phyloP scores from a whole-genome alignment of 1,140 invertebrate genomes.

The Musca vetustissima region DNA sequence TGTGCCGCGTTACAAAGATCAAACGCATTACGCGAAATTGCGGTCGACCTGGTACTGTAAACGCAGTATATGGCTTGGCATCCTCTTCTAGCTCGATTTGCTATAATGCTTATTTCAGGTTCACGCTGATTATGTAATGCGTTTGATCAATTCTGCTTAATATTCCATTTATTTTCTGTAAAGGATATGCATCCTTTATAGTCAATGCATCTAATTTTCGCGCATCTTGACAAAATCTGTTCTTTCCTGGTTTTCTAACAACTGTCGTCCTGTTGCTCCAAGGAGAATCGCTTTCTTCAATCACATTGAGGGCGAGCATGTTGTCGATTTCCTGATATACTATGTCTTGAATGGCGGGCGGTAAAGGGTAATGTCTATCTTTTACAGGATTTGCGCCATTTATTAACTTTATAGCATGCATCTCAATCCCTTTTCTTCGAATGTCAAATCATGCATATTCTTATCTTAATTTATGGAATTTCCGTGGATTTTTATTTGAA shows the following conservation, averaged over 20 bases:
- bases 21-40: background rate
- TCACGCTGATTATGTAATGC: background rate
- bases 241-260: background rate
- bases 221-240: background rate
- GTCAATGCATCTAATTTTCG: background rate
- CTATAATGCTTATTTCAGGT: constrained; percentile 2
- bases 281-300: background rate
- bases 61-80: background rate
- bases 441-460: background rate
- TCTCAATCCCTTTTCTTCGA: background rate
- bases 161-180: constrained; percentile 1
- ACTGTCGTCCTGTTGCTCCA: background rate
- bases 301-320: background rate
- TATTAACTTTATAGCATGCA: background rate
- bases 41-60: background rate
- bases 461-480: background rate
- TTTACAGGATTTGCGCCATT: background rate
- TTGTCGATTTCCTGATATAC: background rate
- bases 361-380: background rate
- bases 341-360: background rate
- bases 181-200: background rate
- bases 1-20: background rate
- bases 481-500: too few species aligned
- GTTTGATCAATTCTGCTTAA: background rate
- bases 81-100: background rate